A percentile compares a stretch with the other conserved stretches of the same genome.
These are phyloP conservation scores for Uria lomvia DNA, from an alignment of 2,113 vertebrate species.

Conservation along the genomic window DNA sequence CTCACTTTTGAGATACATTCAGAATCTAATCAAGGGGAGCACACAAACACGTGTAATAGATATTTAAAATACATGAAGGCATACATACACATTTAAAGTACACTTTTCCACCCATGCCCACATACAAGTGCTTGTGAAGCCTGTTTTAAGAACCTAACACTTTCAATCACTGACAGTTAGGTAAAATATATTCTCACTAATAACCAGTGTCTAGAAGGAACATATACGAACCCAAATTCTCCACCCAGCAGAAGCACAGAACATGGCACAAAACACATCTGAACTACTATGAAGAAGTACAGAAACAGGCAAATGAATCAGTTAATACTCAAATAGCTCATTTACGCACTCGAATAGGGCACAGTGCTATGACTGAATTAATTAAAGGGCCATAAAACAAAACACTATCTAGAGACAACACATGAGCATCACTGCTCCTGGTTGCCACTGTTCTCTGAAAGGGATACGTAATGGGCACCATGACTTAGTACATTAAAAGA, in stretches of 20 bases:
- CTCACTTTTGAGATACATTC: background rate
- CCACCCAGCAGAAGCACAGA: background rate
- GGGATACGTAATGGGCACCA: background rate
- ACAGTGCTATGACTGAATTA: background rate
- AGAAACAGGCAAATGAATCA: background rate
- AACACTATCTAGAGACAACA: background rate
- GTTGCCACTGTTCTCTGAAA: background rate
- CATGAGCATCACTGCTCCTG: background rate
- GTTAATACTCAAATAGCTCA: background rate
- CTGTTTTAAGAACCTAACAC: background rate
- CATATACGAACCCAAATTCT: background rate
- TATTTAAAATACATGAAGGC: background rate
- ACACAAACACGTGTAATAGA: background rate
- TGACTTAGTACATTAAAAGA: background rate
- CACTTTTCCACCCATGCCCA: background rate
- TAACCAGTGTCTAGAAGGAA: background rate
- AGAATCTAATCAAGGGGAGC: background rate
- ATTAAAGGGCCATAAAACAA: slow-evolving; percentile 12
- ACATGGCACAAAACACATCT: background rate
- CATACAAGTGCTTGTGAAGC: background rate
- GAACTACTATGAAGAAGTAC: background rate
- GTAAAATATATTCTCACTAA: background rate
- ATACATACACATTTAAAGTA: background rate
- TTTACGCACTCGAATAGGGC: background rate
- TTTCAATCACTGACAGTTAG: background rate